Base-by-base conservation (phyloP, 1,140 invertebrate species). In the Holotrichia oblita region DNA sequence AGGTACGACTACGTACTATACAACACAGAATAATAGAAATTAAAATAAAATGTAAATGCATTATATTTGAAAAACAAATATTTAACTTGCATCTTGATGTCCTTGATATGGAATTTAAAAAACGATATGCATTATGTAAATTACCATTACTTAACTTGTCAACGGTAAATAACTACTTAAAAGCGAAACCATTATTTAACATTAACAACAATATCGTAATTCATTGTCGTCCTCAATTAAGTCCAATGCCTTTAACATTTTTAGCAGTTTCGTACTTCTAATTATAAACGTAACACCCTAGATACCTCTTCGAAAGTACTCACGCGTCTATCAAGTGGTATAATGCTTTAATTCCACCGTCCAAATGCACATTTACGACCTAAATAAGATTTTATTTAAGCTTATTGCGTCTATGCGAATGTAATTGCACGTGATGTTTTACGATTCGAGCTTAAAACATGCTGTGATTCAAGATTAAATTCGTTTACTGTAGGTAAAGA, bases 381-480 rank as follows among this genome's bases (percentile, higher is more conserved):
- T 17, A 55, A 55, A 55, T 55, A 55, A 55, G 14, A 9, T 55
- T 55, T 55, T 55, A 55, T 55, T 55, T 55, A 55, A 55, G 17
- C 14, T 17, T 55, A 4, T 6, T 55, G 48, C 48, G 10, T 34
- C 2, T 34, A 34, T 34, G 27, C 27, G 27, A 14, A 44, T 44
- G 42, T 44, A 44, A 44, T n/a, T 6, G 48, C 48, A 55, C 48
- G 48, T 55, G 48, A 55, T 9, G 42, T n/a, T 9, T 44, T 34
- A 34, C 27, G 27, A 4, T 34, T 34, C 27, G 27, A 34, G 27
- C 4, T 4, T 34, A 34, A 34, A 34, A 34, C 27, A 34, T 2
- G 4, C 27, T 34, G 1, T 34, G 27, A 34, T 34, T 34, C 27
- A 34, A 34, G 27, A 34, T 34, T 34, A 34, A 34, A 34, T 34